Percentiles rank a stretch among this genome's conserved stretches.
Evolutionary conservation across 37 sponge, comb jelly and placozoan genomes (phyloP).

Genomic region (Geodia barretti): DNA sequence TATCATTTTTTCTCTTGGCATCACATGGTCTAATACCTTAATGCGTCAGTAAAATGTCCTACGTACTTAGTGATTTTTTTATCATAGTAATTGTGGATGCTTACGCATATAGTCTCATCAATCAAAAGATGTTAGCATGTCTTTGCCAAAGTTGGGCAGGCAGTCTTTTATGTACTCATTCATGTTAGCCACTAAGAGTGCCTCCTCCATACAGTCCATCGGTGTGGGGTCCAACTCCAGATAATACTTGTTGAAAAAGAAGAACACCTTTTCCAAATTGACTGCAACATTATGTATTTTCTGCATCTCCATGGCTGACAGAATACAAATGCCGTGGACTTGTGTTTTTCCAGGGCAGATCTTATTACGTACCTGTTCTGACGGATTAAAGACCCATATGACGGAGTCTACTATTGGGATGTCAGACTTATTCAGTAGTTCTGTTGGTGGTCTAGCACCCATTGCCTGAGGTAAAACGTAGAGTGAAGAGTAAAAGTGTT

Average conservation of each 20-base stretch:
- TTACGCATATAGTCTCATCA: no score
- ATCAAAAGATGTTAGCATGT: no score
- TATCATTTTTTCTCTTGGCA: no score
- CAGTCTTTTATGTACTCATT: constrained; percentile 30
- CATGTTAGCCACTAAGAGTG: constrained; percentile 17
- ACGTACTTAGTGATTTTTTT: no score
- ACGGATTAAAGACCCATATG: not conserved
- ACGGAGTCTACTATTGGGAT: not conserved
- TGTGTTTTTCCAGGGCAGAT: not conserved
- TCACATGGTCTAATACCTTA: no score
- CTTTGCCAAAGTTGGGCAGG: no score
- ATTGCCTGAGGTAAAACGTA: not conserved
- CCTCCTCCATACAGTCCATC: constrained; percentile 55
- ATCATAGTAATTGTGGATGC: no score
- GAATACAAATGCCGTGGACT: constrained; percentile 10
- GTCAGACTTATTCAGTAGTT: not conserved
- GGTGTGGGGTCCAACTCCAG: constrained; percentile 31
- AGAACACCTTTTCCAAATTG: not conserved
- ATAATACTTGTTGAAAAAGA: constrained; percentile 56
- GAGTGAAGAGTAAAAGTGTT: constrained; percentile 6
- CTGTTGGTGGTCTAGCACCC: not conserved
- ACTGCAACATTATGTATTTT: not conserved
- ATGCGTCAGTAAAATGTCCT: no score
- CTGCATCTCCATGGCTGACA: not conserved
- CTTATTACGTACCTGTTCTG: not conserved